Evolutionary conservation across 2,113 vertebrate genomes (phyloP), one percentile per base, ranked within the genome.

Genomic region (Ictalurus punctatus): DNA sequence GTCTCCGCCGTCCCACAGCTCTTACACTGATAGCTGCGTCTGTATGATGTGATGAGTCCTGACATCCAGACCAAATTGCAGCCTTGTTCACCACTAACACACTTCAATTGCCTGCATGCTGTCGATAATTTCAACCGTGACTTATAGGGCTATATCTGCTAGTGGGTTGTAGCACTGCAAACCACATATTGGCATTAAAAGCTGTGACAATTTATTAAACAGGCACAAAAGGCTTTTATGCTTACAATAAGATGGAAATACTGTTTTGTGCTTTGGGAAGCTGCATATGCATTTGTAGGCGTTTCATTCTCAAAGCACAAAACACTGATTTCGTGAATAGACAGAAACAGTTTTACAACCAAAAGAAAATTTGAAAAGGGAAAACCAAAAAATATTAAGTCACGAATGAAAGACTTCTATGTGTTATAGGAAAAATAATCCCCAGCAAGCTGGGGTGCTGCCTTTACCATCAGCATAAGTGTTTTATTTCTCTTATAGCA

Each of bases 11-110:
- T 71, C 69, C 67, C 27, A 54, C 34, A 63, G 34, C 69, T 61
- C 40, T 61, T 71, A 54, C 63, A 52, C 27, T 79, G 37, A 86
- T 58, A 86, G 71, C 74, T 12, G 6, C n/a, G 58, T 78, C 73
- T 37, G 10, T 65, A 81, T 52, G 65, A 83, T 73, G 79, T 56
- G 78, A 83, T 83, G 80, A 83, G 73, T 83, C 80, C 63, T 40
- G 86, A 63, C 58, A 65, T 65, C 12, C 56, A 52, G 37, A 59
- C 63, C 3, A 88, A 88, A 83, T 74, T 83, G 87, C 54, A 59
- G 65, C 67, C 27, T 48, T 80, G 54, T 65, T 80, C 25, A 48
- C 86, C 48, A n/a, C 86, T 83, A 71, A 85, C 67, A 19, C 52
- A 73, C 63, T 83, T 56, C 52, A 73, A 13, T 37, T 21, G 65